Base-by-base conservation (phyloP, 2,888 invertebrate genomes). In the Ischnus inquisitorius region DNA sequence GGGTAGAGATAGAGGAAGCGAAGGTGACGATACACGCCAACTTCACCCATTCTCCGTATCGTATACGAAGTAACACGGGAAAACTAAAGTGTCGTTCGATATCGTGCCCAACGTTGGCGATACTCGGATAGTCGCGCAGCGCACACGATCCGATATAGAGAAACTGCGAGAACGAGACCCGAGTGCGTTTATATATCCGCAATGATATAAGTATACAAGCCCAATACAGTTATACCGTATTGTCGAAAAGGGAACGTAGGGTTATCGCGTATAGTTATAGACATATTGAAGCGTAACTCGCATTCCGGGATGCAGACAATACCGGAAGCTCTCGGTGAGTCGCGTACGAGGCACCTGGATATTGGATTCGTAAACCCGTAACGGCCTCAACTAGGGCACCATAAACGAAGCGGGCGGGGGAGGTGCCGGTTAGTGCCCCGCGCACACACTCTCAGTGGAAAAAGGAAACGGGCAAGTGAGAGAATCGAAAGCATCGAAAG, bases 321-420 rank as follows among this genome's bases (percentile, higher is more conserved):
- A 71, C 67, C 60, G 76, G 60, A 80, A 80, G 71, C 57, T 34
- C 57, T 34, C 71, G 60, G 34, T 5, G 65, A 43, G 74, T 75
- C 48, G 46, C 62, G 16, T 69, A 54, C 54, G 51, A 46, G 34
- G 41, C 25, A 51, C 77, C 72, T 76, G 77, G 72, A 83, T 83
- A 83, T 83, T 80, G 83, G 72, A 80, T 83, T 68, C 76, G 72
- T 62, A 76, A 80, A 72, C 68, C 76, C 80, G 41, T 77, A 83
- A 80, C 51, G 51, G 79, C 41, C 19, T 28, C 74, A 28, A 83
- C 72, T 65, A 82, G 67, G 46, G 71, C 8, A 39, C 41, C 67
- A 71, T 76, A 77, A 83, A 72, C 72, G 76, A 67, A 22, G 14
- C 19, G 39, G 48, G 28, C n/a, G 60, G 34, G 34, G 34, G 34